These are phyloP conservation scores for Anthopleura sola DNA, from an alignment of 64 coral and sea anemone genomes.

Conservation along the genomic window DNA sequence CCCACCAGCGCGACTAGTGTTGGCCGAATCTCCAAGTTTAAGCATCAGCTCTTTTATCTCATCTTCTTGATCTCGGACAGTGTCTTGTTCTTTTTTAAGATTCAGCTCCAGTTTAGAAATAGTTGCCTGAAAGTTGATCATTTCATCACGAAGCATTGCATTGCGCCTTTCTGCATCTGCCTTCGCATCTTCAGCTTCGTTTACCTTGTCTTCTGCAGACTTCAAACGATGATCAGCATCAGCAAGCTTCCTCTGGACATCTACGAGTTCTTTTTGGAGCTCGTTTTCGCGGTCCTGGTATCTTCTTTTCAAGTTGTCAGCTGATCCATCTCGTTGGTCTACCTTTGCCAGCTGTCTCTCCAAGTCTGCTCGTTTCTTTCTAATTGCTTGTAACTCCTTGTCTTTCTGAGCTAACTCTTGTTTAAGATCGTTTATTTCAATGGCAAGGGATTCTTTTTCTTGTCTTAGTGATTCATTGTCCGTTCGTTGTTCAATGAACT, in stretches of 20 bases:
- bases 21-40: neutral
- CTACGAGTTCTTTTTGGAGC: slow-evolving; percentile 38
- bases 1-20: slow-evolving; percentile 10
- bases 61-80: slow-evolving; percentile 25
- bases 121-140: slow-evolving; percentile 20
- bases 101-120: slow-evolving; percentile 43
- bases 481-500: slow-evolving; percentile 57
- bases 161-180: slow-evolving; percentile 22
- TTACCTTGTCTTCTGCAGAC: neutral
- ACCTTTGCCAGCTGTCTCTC: slow-evolving; percentile 26
- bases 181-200: slow-evolving; percentile 14
- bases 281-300: slow-evolving; percentile 40
- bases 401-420: slow-evolving; percentile 26
- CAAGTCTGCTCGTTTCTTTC: slow-evolving; percentile 29
- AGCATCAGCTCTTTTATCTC: slow-evolving; percentile 37
- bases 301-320: slow-evolving; percentile 9
- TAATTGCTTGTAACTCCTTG: slow-evolving; percentile 8
- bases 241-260: slow-evolving; percentile 26
- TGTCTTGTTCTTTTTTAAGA: slow-evolving; percentile 6
- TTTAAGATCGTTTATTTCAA: slow-evolving; percentile 33
- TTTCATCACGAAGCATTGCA: slow-evolving; percentile 30
- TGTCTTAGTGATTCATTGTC: slow-evolving; percentile 64
- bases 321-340: slow-evolving; percentile 1
- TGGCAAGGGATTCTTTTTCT: slow-evolving; percentile 50
- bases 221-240: slow-evolving; percentile 29